Evolutionary conservation across 1,140 invertebrate genomes (phyloP).

Genomic region (Drosophila punjabiensis): DNA sequence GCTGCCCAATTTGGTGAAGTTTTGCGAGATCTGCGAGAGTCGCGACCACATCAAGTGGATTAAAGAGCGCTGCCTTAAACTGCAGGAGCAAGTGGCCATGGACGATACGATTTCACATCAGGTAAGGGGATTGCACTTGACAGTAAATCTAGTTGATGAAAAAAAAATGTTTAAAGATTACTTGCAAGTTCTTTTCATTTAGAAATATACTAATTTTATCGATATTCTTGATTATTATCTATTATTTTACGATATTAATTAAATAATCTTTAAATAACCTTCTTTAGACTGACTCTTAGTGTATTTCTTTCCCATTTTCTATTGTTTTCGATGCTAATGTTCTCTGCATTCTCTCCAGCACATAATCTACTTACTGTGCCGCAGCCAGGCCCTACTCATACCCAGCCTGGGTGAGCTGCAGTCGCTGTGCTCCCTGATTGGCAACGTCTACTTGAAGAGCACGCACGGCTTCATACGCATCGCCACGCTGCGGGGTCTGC

Average conservation of each 20-base stretch:
- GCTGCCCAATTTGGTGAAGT: conserved; percentile 82
- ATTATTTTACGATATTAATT: not conserved
- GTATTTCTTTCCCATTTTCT: conserved; percentile 6
- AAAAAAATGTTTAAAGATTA: not conserved
- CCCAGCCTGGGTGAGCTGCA: conserved; percentile 76
- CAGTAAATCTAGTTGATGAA: not conserved
- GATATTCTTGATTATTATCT: not conserved
- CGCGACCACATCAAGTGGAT: conserved; percentile 85
- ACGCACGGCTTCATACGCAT: conserved; percentile 88
- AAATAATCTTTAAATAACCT: too few species aligned
- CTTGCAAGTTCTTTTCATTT: too few species aligned
- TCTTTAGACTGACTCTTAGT: not conserved
- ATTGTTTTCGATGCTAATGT: conserved; percentile 21
- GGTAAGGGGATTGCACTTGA: conserved; percentile 36
- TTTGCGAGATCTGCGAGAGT: conserved; percentile 84
- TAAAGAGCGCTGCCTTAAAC: conserved; percentile 73
- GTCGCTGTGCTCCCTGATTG: conserved; percentile 85
- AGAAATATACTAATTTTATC: not conserved
- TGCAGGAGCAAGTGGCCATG: conserved; percentile 82
- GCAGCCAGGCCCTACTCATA: conserved; percentile 79
- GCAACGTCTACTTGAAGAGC: conserved; percentile 85
- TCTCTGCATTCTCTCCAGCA: conserved; percentile 50
- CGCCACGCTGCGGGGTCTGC: conserved; percentile 90
- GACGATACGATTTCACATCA: conserved; percentile 85
- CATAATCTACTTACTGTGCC: conserved; percentile 84